phyloP scores from a whole-genome alignment of 1,140 invertebrate genomes.

The Ips nitidus region DNA sequence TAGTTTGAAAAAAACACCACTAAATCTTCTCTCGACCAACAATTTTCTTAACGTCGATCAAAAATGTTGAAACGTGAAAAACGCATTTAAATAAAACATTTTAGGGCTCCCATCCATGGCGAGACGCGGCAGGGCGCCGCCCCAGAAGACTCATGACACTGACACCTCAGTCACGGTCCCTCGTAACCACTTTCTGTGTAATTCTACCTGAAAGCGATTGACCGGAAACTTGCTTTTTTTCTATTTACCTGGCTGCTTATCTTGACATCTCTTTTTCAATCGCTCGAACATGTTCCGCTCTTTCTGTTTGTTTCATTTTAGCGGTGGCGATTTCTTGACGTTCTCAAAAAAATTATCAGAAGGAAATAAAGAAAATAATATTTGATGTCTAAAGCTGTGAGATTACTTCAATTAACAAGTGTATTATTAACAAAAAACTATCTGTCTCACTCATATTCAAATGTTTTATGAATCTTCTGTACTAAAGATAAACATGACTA shows the following conservation, averaged over 20 bases:
- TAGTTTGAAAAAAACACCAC: no score
- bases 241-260: conserved; percentile 25
- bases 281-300: conserved; percentile 12
- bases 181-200: conserved; percentile 21
- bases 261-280: conserved; percentile 28
- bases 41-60: conserved; percentile 13
- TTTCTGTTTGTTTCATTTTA: neutral
- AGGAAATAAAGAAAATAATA: no score
- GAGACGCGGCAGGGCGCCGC: conserved; percentile 17
- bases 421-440: no score
- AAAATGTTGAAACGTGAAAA: conserved; percentile 29
- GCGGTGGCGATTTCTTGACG: no score
- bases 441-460: no score
- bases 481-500: no score
- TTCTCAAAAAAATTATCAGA: no score
- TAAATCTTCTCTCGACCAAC: neutral
- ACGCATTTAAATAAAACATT: conserved; percentile 30
- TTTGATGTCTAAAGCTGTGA: no score
- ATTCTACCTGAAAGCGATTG: conserved; percentile 38
- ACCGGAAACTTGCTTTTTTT: conserved; percentile 31
- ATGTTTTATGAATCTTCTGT: no score
- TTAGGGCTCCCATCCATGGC: conserved; percentile 14
- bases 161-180: conserved; percentile 36
- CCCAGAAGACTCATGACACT: conserved; percentile 27
- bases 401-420: no score